Conservation (phyloP, 2,113 vertebrate species). For the Ameiurus melas region DNA sequence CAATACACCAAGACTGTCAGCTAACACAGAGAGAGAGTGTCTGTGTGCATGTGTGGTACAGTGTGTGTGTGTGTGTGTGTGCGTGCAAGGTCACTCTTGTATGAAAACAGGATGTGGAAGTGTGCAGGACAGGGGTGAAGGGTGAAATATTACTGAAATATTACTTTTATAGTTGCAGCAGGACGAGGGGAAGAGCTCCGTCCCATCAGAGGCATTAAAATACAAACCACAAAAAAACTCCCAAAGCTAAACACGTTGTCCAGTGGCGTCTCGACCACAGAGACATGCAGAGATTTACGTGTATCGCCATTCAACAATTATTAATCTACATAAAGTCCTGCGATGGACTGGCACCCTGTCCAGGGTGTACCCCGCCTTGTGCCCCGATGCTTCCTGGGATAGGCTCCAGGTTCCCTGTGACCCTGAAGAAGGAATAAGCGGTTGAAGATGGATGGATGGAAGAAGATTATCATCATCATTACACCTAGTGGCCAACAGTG, state of each 20-base stretch:
- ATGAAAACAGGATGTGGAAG: conserved; percentile 42
- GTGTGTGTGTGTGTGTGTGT: neutral
- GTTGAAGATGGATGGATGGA: no score
- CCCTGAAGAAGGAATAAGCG: no score
- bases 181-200: neutral
- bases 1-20: neutral
- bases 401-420: no score
- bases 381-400: no score
- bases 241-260: neutral
- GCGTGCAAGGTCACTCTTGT: neutral
- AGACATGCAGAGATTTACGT: no score
- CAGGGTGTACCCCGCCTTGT: no score
- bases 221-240: neutral
- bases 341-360: no score
- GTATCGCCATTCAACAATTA: no score
- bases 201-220: neutral
- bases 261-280: no score
- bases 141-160: conserved; percentile 19
- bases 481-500: neutral
- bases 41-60: neutral
- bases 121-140: conserved; percentile 20
- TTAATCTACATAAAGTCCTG: no score
- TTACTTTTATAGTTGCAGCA: conserved; percentile 9
- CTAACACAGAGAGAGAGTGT: neutral
- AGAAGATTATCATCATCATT: neutral